These are phyloP conservation scores for Tyria jacobaeae DNA, from an alignment of 2,888 invertebrate genomes.

Conservation along the genomic window DNA sequence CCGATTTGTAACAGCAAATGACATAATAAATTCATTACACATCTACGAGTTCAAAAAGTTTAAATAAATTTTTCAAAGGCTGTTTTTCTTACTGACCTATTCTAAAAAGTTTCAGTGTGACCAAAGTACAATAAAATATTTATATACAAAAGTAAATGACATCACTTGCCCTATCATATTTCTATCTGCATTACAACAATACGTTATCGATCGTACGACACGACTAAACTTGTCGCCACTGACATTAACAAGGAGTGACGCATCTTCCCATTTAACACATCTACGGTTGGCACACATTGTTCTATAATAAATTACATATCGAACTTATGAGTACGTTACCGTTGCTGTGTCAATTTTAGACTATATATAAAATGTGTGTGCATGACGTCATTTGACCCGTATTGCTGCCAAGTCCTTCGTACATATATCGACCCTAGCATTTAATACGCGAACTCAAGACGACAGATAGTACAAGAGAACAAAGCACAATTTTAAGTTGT, in stretches of 20 bases:
- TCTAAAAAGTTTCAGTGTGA: no score
- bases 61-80: no score
- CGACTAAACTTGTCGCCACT: constrained; percentile 33
- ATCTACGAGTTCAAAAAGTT: no score
- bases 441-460: constrained; percentile 26
- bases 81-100: no score
- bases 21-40: no score
- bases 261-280: constrained; percentile 41
- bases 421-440: constrained; percentile 42
- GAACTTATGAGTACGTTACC: constrained; percentile 47
- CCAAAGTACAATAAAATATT: no score
- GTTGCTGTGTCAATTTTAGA: constrained; percentile 52
- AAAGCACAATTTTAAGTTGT: constrained; percentile 11
- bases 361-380: constrained; percentile 42
- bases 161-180: constrained; percentile 27
- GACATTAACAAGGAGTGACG: constrained; percentile 37
- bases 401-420: constrained; percentile 46
- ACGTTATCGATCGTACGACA: constrained; percentile 20
- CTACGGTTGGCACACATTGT: constrained; percentile 44
- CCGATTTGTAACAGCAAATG: no score
- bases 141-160: constrained; percentile 25
- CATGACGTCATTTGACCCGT: constrained; percentile 50
- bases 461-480: no score
- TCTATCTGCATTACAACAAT: constrained; percentile 20
- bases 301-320: constrained; percentile 51